Percentiles rank a stretch among this genome's conserved stretches.
Evolutionary conservation across 2,113 vertebrate species (phyloP).

Genomic region (Ophiodon elongatus): DNA sequence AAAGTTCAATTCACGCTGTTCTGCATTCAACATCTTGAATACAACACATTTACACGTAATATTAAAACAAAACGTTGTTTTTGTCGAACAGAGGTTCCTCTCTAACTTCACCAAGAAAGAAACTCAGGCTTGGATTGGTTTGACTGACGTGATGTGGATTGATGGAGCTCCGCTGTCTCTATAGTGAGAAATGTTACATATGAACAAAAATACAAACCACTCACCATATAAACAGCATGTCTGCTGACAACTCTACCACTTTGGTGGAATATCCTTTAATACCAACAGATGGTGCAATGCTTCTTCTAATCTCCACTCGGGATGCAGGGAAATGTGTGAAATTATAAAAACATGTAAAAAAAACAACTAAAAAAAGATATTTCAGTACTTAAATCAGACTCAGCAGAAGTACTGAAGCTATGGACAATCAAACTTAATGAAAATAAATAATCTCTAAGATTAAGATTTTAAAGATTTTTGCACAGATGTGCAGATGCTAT

Average conservation of each 20-base stretch:
- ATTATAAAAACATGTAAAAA: too few relatives aligned
- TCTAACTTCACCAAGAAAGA: fast-evolving
- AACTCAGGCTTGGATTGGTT: slow-evolving; percentile 59
- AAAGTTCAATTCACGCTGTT: not conserved
- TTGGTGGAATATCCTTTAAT: not conserved
- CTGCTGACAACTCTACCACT: too few relatives aligned
- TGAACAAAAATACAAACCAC: not conserved
- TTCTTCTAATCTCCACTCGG: too few relatives aligned
- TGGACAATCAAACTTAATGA: too few relatives aligned
- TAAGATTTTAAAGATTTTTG: too few relatives aligned
- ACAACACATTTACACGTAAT: not conserved
- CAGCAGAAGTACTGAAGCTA: too few relatives aligned
- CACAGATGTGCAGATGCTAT: too few relatives aligned
- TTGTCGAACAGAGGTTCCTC: slow-evolving; percentile 16
- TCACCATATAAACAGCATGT: too few relatives aligned
- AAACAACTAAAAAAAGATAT: too few relatives aligned
- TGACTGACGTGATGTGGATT: slow-evolving; percentile 67
- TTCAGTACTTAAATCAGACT: too few relatives aligned
- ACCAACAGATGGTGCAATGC: not conserved
- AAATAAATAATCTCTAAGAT: too few relatives aligned
- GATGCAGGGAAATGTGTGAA: too few relatives aligned
- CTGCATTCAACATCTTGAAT: not conserved
- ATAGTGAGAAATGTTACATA: not conserved
- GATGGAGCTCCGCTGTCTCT: slow-evolving; percentile 33
- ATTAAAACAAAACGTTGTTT: not conserved